phyloP scores from a whole-genome alignment of 2,888 invertebrate genomes.

The Eumacrocentrus americanus region DNA sequence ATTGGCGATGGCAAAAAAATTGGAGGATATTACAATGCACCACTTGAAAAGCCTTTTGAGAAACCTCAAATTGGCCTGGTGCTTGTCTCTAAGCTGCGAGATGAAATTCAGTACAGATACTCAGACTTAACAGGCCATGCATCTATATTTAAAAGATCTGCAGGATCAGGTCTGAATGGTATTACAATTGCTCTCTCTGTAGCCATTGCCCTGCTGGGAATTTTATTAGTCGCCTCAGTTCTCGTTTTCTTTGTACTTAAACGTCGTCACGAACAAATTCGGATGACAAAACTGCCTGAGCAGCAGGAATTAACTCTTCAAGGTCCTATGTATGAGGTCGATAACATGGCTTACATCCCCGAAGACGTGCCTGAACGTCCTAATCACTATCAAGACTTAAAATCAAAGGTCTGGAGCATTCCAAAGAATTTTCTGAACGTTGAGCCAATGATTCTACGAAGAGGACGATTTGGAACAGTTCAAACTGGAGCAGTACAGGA shows the following conservation, averaged over 20 bases:
- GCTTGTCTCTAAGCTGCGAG: constrained; percentile 64
- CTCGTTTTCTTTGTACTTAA: constrained; percentile 70
- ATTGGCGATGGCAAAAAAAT: constrained; percentile 79
- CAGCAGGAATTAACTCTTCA: constrained; percentile 76
- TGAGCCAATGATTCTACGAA: constrained; percentile 72
- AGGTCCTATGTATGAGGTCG: constrained; percentile 80
- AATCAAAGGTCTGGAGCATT: constrained; percentile 76
- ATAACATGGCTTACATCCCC: constrained; percentile 78
- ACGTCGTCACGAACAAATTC: constrained; percentile 57
- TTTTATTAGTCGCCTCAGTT: constrained; percentile 70
- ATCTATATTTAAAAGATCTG: constrained; percentile 22
- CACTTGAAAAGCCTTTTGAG: constrained; percentile 63
- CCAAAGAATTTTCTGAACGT: constrained; percentile 76
- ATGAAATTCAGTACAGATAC: constrained; percentile 49
- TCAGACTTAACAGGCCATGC: constrained; percentile 45
- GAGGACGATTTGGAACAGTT: constrained; percentile 80
- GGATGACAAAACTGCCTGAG: constrained; percentile 65
- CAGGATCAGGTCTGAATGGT: constrained; percentile 30
- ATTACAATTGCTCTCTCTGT: constrained; percentile 64
- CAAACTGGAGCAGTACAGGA: constrained; percentile 71
- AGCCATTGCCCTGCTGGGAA: constrained; percentile 74
- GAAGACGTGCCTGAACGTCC: constrained; percentile 72
- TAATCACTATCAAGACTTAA: constrained; percentile 77
- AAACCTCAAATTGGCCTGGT: constrained; percentile 49
- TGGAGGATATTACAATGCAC: constrained; percentile 79